Conservation (phyloP, 2,888 invertebrate genomes). For the Nymphalis polychloros region DNA sequence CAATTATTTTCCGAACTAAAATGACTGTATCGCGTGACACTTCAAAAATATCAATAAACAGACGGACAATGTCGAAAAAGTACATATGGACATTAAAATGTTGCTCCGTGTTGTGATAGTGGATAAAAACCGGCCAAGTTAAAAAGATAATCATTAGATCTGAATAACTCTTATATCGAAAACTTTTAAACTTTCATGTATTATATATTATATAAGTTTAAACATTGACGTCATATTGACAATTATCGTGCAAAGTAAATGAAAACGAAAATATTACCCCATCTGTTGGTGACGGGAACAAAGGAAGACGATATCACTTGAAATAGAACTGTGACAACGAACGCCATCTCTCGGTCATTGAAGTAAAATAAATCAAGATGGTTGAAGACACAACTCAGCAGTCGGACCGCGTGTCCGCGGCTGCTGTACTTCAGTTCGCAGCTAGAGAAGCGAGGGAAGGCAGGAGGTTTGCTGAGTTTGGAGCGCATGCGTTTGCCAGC, state of each 20-base stretch:
- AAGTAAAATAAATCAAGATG: conserved; percentile 49
- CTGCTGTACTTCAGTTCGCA: conserved; percentile 72
- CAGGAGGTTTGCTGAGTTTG: conserved; percentile 67
- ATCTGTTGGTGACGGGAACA: not conserved
- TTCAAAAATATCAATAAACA: conserved; percentile 36
- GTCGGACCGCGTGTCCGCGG: conserved; percentile 65
- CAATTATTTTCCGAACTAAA: conserved; percentile 34
- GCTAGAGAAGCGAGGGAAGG: conserved; percentile 74
- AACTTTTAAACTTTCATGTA: not conserved
- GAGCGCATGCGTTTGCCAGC: conserved; percentile 73
- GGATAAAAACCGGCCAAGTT: conserved; percentile 15
- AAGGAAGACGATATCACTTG: not conserved
- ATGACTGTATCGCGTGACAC: conserved; percentile 48
- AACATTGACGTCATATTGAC: not conserved
- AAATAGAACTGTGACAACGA: not conserved
- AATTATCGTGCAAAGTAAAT: not conserved
- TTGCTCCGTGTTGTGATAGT: conserved; percentile 57
- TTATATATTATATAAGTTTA: too few species aligned
- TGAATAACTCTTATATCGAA: not conserved
- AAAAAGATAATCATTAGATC: not conserved
- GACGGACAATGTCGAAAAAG: conserved; percentile 44
- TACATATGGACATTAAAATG: conserved; percentile 57
- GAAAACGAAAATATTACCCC: not conserved
- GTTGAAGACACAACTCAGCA: conserved; percentile 64
- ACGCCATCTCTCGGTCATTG: conserved; percentile 2